phyloP scores from a whole-genome alignment of 2,797 vertebrate species.

The Agapornis canus region DNA sequence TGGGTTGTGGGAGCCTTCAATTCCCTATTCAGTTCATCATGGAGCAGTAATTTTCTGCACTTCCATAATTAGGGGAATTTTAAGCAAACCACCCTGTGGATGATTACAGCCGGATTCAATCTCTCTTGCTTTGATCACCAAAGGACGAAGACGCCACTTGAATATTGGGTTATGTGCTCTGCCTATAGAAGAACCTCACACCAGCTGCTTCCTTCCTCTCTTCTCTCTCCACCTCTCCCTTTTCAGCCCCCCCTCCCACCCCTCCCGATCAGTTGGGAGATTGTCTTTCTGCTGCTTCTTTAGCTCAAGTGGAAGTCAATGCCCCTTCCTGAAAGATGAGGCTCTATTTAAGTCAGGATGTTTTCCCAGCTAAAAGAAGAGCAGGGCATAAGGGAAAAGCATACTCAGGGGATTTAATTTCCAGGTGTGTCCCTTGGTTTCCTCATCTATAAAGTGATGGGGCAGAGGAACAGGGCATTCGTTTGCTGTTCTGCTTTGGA shows the following conservation, averaged over 20 bases:
- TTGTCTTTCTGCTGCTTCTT: neutral
- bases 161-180: constrained; percentile 61
- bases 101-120: constrained; percentile 75
- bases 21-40: constrained; percentile 63
- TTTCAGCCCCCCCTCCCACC: neutral
- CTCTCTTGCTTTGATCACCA: constrained; percentile 72
- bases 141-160: constrained; percentile 54
- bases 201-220: neutral
- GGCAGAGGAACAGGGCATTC: neutral
- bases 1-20: constrained; percentile 50
- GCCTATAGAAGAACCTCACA: neutral
- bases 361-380: neutral
- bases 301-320: neutral
- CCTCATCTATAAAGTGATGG: neutral
- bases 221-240: neutral
- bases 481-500: neutral
- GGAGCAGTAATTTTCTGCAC: constrained; percentile 72
- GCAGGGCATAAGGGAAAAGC: neutral
- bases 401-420: neutral
- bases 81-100: constrained; percentile 72
- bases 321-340: neutral
- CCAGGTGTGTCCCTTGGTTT: neutral
- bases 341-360: neutral
- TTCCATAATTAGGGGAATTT: constrained; percentile 78
- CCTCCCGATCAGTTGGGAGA: neutral